A percentile compares a stretch with the other conserved stretches of the same genome.
These are phyloP conservation scores for Hyperoplus immaculatus DNA, from an alignment of 2,797 vertebrate genomes.

Conservation along the genomic window DNA sequence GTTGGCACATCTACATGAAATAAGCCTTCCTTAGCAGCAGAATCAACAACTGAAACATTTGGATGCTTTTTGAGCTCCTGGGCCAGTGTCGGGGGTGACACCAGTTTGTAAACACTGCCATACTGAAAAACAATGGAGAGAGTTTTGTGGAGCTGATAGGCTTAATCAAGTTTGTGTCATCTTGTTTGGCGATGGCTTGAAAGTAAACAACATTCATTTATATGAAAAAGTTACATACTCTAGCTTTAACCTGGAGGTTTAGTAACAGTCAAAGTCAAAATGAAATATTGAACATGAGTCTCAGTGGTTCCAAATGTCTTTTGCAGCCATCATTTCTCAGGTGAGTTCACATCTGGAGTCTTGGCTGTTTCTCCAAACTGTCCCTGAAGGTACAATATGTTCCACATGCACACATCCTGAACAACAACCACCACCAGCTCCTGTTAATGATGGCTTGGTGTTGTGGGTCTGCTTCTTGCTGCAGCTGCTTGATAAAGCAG, in stretches of 20 bases:
- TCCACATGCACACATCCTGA: constrained; percentile 18
- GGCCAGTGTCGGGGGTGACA: no score
- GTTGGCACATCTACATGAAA: no score
- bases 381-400: constrained; percentile 17
- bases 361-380: background rate
- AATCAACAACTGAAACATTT: no score
- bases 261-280: background rate
- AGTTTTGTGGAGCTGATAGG: no score
- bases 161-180: no score
- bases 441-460: constrained; percentile 37
- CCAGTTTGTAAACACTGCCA: no score
- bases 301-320: constrained; percentile 2
- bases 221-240: no score
- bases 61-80: no score
- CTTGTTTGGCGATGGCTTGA: no score
- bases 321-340: background rate
- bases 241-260: background rate
- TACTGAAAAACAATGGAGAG: no score
- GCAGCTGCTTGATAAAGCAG: constrained; percentile 35
- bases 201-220: no score
- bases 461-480: constrained; percentile 18
- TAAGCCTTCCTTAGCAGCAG: no score
- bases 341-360: constrained; percentile 7
- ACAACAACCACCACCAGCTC: constrained; percentile 13
- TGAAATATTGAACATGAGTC: background rate